These are phyloP conservation scores for Argya squamiceps DNA, from an alignment of 2,797 vertebrate genomes.

Conservation along the genomic window DNA sequence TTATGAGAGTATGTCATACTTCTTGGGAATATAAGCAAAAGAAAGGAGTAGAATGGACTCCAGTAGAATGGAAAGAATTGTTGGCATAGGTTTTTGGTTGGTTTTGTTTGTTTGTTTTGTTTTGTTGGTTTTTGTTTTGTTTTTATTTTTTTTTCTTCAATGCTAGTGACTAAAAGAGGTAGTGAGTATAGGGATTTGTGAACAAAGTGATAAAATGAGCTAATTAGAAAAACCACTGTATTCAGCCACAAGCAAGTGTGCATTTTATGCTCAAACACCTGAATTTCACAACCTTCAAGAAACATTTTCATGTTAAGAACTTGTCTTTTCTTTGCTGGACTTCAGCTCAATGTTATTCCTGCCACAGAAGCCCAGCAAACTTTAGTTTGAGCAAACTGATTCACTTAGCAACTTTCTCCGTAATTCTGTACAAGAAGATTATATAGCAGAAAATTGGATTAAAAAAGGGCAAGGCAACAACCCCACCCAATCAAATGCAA, in stretches of 20 bases:
- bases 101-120: too few species aligned
- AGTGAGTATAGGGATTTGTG: background rate
- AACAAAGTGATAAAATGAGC: background rate
- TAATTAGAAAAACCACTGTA: background rate
- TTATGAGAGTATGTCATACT: background rate
- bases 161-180: background rate
- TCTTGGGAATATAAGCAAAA: background rate
- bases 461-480: background rate
- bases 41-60: background rate
- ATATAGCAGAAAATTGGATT: background rate
- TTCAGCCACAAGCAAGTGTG: background rate
- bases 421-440: background rate
- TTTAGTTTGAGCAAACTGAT: background rate
- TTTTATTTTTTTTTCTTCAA: background rate
- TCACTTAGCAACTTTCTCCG: background rate
- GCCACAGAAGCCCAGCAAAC: background rate
- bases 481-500: conserved; percentile 1
- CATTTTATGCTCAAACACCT: conserved; percentile 1
- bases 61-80: too few species aligned
- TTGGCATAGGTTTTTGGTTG: background rate
- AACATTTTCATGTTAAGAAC: background rate
- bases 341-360: background rate
- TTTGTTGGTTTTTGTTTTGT: background rate
- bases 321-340: background rate
- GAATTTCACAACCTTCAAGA: background rate